Base-by-base conservation (phyloP, 2,797 vertebrate genomes). In the Octomys mimax region DNA sequence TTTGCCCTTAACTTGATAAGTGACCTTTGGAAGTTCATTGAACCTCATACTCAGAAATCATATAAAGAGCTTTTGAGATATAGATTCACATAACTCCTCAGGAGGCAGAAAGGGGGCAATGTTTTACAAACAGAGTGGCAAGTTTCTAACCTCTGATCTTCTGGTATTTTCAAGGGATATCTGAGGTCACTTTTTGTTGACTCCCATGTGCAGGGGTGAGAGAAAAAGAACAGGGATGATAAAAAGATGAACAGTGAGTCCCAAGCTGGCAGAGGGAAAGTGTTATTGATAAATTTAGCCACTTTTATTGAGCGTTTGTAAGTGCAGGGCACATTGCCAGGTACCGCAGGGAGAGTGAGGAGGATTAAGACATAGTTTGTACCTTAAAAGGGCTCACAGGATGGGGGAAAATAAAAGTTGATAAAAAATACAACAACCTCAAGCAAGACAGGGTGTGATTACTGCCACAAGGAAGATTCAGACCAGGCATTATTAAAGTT, bases 121-220 rank as follows among this genome's bases (percentile, higher is more conserved):
- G 66, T 95, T 96, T 95, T 86, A 93, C 52, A 92, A 95, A 80
- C 26, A 28, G 68, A 92, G 92, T 42, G 89, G 90, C 81, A 88
- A 10, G 18, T 95, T 92, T 96, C 93, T 95, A 95, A 96, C 87
- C 93, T 97, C 78, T 89, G 84, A 86, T 85, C 85, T 96, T 86
- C 42, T 96, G 92, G 52, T 82, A 97, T 95, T 98, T 98, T 95
- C 81, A 96, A 71, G 82, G 92, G n/a, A 85, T 78, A 59, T 52
- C 52, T 36, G 62, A 96, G 77, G 93, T 95, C 89, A 87, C 19
- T 81, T 78, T 42, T 68, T 13, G 13, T 22, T 93, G 81, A 92
- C n/a, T 82, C 19, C 31, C 77, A 5, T 82, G 87, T 88, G 36
- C 36, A 26, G 11, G 1, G 28, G n/a, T 59, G 70, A 73, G 22